These are phyloP conservation scores for Zoroaster sp. DNA, from an alignment of 53 echinoderm and acorn worm species.

Conservation along the genomic window DNA sequence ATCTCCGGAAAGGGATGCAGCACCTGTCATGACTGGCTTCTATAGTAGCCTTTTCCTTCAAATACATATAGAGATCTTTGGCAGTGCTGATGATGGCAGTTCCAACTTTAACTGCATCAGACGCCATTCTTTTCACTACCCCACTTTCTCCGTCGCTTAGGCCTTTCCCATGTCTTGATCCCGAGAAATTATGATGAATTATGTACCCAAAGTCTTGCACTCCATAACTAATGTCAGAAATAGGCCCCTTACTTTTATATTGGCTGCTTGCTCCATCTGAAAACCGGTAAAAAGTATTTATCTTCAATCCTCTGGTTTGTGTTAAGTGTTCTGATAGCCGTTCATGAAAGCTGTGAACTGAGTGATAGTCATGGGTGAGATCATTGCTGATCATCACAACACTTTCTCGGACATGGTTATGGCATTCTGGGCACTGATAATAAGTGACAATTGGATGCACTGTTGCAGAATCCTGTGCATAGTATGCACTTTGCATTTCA, in stretches of 20 bases:
- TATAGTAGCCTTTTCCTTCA: no score
- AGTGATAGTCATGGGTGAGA: constrained; percentile 53
- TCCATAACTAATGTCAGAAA: constrained; percentile 45
- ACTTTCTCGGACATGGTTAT: constrained; percentile 27
- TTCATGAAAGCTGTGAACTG: constrained; percentile 44
- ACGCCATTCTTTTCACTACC: no score
- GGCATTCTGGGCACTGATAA: constrained; percentile 41
- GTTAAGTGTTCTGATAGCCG: constrained; percentile 36
- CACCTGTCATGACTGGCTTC: no score
- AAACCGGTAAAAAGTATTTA: constrained; percentile 28
- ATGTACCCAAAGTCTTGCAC: constrained; percentile 13
- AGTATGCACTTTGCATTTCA: constrained; percentile 66
- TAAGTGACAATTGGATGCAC: constrained; percentile 58
- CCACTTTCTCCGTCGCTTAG: no score
- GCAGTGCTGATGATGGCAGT: no score
- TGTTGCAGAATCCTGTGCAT: constrained; percentile 46
- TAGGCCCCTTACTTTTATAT: constrained; percentile 52
- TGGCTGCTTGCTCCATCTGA: constrained; percentile 43
- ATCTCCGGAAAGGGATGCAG: no score
- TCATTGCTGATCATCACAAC: constrained; percentile 60
- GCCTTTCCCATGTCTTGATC: no score
- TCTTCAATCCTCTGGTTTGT: constrained; percentile 27
- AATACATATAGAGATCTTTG: no score
- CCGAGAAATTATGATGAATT: constrained; percentile 42
- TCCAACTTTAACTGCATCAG: no score